A percentile compares a stretch with the other conserved stretches of the same genome.
Evolutionary conservation across 2,113 vertebrate genomes (phyloP).

Genomic region (Callipepla squamata): DNA sequence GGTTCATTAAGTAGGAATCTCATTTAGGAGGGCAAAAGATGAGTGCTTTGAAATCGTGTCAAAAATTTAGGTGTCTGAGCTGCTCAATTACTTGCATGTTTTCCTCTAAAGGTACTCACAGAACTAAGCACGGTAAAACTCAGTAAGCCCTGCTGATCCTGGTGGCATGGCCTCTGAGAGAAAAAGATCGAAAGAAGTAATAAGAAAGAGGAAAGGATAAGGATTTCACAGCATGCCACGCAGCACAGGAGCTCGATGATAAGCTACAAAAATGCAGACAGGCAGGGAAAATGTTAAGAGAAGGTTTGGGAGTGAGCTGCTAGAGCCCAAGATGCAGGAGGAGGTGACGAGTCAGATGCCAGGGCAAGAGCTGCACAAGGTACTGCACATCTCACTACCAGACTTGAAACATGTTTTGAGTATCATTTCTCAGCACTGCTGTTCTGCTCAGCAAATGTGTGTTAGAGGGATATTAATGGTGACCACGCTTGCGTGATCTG

Average conservation of each 20-base stretch:
- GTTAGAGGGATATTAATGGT: background rate
- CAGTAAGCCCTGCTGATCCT: background rate
- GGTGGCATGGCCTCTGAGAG: background rate
- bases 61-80: background rate
- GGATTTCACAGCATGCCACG: background rate
- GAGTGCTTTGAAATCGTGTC: background rate
- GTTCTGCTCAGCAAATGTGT: background rate
- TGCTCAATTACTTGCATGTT: background rate
- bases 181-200: background rate
- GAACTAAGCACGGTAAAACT: background rate
- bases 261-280: background rate
- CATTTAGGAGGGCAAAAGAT: background rate
- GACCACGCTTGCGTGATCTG: background rate
- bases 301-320: background rate
- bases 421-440: background rate
- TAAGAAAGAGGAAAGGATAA: background rate
- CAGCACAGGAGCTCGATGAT: background rate
- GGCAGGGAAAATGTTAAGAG: background rate
- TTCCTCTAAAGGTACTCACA: background rate
- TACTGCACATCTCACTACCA: background rate
- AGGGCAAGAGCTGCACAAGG: background rate
- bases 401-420: background rate
- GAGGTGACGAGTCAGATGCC: background rate
- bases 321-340: background rate
- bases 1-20: background rate